Conservation (phyloP, 1,140 invertebrate species). For the Contarinia nasturtii region DNA sequence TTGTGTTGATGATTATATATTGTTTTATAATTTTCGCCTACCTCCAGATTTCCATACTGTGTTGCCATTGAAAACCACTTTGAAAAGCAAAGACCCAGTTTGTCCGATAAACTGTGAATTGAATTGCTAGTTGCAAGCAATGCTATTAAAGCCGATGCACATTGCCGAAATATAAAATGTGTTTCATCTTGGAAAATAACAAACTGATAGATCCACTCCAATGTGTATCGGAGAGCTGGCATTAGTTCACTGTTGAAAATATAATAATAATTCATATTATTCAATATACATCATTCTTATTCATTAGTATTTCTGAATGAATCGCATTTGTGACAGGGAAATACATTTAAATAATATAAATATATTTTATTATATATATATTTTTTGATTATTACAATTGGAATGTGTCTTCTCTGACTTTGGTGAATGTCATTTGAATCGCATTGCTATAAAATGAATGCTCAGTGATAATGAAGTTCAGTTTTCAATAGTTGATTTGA, state of each 20-base stretch:
- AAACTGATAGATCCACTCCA: slow-evolving; percentile 22
- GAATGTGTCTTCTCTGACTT: too few relatives aligned
- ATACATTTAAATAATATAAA: too few relatives aligned
- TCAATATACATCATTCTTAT: too few relatives aligned
- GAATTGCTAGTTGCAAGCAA: slow-evolving; percentile 7
- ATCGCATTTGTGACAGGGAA: too few relatives aligned
- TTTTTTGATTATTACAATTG: too few relatives aligned
- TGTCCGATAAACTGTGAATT: neutral
- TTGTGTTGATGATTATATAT: neutral
- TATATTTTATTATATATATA: too few relatives aligned
- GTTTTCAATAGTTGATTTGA: too few relatives aligned
- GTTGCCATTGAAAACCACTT: slow-evolving; percentile 17
- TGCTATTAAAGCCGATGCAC: slow-evolving; percentile 18
- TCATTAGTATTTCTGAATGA: too few relatives aligned
- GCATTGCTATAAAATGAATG: too few relatives aligned
- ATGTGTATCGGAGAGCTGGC: slow-evolving; percentile 16
- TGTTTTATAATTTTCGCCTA: slow-evolving; percentile 4
- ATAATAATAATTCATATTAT: too few relatives aligned
- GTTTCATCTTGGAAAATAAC: slow-evolving; percentile 16
- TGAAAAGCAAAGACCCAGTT: slow-evolving; percentile 11
- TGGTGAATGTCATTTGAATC: too few relatives aligned
- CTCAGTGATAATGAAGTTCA: too few relatives aligned
- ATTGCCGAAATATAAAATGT: slow-evolving; percentile 16
- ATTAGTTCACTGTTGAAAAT: slow-evolving; percentile 14
- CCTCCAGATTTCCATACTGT: slow-evolving; percentile 11